These are phyloP conservation scores for Hestina assimilis DNA, from an alignment of 1,140 invertebrate species.

Conservation along the genomic window DNA sequence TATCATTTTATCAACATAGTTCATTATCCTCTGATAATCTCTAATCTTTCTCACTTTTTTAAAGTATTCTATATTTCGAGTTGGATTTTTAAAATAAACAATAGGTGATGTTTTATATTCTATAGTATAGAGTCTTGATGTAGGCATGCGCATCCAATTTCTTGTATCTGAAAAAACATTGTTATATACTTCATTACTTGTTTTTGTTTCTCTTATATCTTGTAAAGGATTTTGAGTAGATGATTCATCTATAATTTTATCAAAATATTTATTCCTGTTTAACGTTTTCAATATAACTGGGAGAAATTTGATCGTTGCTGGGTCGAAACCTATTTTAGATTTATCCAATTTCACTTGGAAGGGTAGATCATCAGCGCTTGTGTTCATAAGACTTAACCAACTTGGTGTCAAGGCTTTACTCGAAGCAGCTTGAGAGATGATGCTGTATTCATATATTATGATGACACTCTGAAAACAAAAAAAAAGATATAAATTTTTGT, in stretches of 20 bases:
- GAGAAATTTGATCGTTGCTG: constrained; percentile 47
- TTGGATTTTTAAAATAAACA: constrained; percentile 44
- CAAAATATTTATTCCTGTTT: constrained; percentile 44
- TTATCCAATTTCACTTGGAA: constrained; percentile 44
- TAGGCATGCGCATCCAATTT: constrained; percentile 49
- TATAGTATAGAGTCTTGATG: constrained; percentile 44
- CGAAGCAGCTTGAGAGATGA: constrained; percentile 29
- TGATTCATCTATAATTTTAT: constrained; percentile 43
- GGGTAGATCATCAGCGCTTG: constrained; percentile 26
- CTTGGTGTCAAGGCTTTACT: constrained; percentile 31
- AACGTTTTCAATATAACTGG: constrained; percentile 55
- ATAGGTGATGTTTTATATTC: constrained; percentile 58
- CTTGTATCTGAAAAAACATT: constrained; percentile 44
- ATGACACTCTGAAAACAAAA: constrained; percentile 53
- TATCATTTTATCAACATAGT: constrained; percentile 59
- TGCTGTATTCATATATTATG: constrained; percentile 53
- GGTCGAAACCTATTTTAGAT: constrained; percentile 44
- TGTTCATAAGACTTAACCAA: constrained; percentile 53
- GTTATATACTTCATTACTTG: constrained; percentile 34
- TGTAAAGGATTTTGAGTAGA: constrained; percentile 33
- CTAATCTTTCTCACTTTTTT: constrained; percentile 55
- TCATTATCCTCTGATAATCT: constrained; percentile 54
- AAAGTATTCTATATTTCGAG: constrained; percentile 44
- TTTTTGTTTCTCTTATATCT: constrained; percentile 30
- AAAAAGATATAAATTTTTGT: neutral